Percentiles rank a stretch among this genome's conserved stretches.
Evolutionary conservation across 2,113 vertebrate species (phyloP).

Genomic region (Sturnus vulgaris): DNA sequence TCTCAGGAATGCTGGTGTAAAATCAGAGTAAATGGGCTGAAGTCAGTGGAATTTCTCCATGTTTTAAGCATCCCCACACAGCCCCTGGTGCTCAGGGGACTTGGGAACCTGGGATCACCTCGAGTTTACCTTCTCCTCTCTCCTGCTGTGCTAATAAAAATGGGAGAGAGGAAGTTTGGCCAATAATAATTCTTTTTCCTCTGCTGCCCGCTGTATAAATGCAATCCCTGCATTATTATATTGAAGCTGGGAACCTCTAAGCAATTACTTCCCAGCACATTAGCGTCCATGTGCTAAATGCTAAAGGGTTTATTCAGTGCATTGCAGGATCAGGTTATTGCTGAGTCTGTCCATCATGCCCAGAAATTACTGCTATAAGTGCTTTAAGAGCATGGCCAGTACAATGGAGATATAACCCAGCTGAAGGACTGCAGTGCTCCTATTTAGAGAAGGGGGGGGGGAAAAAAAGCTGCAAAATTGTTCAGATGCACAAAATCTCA

Average conservation of each 20-base stretch:
- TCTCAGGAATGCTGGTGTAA: not conserved
- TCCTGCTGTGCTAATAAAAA: constrained; percentile 34
- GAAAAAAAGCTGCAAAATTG: not conserved
- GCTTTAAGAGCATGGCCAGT: constrained; percentile 49
- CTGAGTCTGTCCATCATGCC: constrained; percentile 70
- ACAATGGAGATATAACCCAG: constrained; percentile 3
- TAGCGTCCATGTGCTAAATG: constrained; percentile 64
- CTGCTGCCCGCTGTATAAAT: constrained; percentile 24
- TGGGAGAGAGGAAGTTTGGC: constrained; percentile 1
- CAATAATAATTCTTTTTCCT: not conserved
- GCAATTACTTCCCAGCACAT: constrained; percentile 69
- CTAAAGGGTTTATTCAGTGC: constrained; percentile 73
- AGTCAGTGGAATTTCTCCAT: not conserved
- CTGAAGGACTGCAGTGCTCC: not conserved
- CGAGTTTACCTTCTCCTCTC: not conserved
- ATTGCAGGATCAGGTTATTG: constrained; percentile 59
- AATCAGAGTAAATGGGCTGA: not conserved
- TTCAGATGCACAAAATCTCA: constrained; percentile 32
- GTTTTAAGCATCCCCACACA: not conserved
- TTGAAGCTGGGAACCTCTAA: constrained; percentile 61
- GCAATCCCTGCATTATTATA: constrained; percentile 63
- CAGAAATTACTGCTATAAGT: constrained; percentile 62
- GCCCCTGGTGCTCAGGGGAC: not conserved
- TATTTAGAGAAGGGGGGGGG: not conserved
- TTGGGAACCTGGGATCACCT: not conserved